Conservation (phyloP, 2,113 vertebrate species). For the Pangasianodon gigas region DNA sequence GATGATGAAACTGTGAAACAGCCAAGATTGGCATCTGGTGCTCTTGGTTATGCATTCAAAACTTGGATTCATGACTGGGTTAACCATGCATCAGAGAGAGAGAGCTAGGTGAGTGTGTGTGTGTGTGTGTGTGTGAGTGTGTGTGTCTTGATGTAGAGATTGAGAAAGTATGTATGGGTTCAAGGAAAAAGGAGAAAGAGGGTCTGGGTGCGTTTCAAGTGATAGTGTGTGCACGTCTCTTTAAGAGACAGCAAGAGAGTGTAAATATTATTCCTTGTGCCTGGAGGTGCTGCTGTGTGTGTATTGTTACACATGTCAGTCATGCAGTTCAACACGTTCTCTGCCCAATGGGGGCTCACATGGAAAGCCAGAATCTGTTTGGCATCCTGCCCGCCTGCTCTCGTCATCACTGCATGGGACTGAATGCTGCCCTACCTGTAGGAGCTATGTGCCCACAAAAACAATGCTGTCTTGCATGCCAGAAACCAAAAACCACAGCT, state of each 20-base stretch:
- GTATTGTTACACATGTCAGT: slow-evolving; percentile 69
- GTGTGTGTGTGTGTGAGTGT: slow-evolving; percentile 17
- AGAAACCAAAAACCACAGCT: slow-evolving; percentile 43
- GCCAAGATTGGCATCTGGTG: slow-evolving; percentile 20
- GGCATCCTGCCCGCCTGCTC: slow-evolving; percentile 62
- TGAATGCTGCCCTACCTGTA: slow-evolving; percentile 62
- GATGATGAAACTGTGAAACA: slow-evolving; percentile 18
- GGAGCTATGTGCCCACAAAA: slow-evolving; percentile 45
- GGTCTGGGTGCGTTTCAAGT: not conserved
- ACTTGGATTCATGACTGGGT: slow-evolving; percentile 11
- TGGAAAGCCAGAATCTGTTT: slow-evolving; percentile 67
- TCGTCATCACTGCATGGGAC: slow-evolving; percentile 48
- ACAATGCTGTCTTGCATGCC: slow-evolving; percentile 43
- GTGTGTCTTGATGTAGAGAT: slow-evolving; percentile 22
- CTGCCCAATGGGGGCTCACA: slow-evolving; percentile 46
- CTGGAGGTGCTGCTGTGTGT: slow-evolving; percentile 52
- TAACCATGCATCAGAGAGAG: slow-evolving; percentile 17
- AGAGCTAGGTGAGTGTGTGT: not conserved
- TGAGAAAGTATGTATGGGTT: slow-evolving; percentile 22
- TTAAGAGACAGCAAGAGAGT: slow-evolving; percentile 28
- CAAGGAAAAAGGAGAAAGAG: slow-evolving; percentile 1
- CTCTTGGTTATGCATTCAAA: not conserved
- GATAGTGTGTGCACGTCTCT: slow-evolving; percentile 5
- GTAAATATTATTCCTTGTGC: slow-evolving; percentile 56
- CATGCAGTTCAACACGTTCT: slow-evolving; percentile 53